Evolutionary conservation across 2,113 vertebrate species (phyloP).

Genomic region (Petaurus breviceps): DNA sequence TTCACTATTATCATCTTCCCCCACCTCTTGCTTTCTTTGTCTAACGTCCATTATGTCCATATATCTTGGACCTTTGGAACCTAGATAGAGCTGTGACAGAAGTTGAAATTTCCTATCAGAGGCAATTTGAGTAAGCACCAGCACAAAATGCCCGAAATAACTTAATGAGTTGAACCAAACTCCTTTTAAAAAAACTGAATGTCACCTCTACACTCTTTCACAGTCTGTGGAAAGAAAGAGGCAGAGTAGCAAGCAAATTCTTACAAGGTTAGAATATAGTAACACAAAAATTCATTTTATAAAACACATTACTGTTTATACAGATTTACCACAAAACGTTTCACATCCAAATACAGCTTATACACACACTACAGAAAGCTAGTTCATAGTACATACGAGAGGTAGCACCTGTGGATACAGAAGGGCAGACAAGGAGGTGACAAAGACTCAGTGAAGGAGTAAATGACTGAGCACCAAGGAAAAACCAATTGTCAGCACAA

Average conservation of each 20-base stretch:
- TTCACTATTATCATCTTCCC: neutral
- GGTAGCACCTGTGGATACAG: constrained; percentile 61
- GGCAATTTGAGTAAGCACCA: neutral
- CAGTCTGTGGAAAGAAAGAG: neutral
- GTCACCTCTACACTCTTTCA: neutral
- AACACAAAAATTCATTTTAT: constrained; percentile 58
- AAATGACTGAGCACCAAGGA: constrained; percentile 6
- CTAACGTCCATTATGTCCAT: neutral
- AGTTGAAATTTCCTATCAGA: neutral
- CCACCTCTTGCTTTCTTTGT: neutral
- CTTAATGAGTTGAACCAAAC: neutral
- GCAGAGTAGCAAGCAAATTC: constrained; percentile 58
- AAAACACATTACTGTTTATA: constrained; percentile 58
- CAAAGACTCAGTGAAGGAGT: constrained; percentile 42
- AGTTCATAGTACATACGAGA: constrained; percentile 51
- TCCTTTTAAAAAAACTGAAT: neutral
- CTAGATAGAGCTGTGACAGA: neutral
- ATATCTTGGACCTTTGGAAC: neutral
- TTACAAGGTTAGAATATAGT: constrained; percentile 61
- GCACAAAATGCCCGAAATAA: neutral
- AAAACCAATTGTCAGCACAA: constrained; percentile 46
- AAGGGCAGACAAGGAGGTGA: constrained; percentile 28
- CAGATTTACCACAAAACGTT: constrained; percentile 60
- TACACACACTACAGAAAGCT: constrained; percentile 52
- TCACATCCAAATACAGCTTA: constrained; percentile 46